Percentiles rank a stretch among this genome's conserved stretches.
Evolutionary conservation across 2,888 invertebrate species (phyloP).

Genomic region (Cepaea hortensis): DNA sequence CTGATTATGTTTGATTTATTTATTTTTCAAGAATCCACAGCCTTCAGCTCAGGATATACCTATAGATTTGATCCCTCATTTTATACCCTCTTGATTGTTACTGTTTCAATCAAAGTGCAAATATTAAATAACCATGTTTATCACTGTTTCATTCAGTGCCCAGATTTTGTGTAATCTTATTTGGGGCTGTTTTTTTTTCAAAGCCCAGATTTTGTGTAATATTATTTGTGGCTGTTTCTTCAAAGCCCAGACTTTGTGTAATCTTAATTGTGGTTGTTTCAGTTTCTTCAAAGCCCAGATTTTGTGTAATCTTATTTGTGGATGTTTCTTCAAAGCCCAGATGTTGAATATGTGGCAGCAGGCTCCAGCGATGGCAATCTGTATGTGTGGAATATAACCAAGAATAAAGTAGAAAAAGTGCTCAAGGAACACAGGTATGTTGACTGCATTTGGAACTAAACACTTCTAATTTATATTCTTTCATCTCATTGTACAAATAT

Average conservation of each 20-base stretch:
- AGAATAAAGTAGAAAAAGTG: conserved; percentile 81
- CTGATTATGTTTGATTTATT: too few relatives aligned
- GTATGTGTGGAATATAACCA: conserved; percentile 91
- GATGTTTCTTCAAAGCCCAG: conserved; percentile 80
- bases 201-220: conserved; percentile 88
- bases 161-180: not conserved
- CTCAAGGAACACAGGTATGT: conserved; percentile 73
- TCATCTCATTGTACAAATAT: too few relatives aligned
- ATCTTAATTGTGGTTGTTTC: too few relatives aligned
- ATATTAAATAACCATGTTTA: too few relatives aligned
- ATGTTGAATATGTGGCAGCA: conserved; percentile 90
- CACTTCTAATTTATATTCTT: not conserved
- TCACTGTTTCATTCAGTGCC: too few relatives aligned
- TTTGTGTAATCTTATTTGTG: not conserved
- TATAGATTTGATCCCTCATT: not conserved
- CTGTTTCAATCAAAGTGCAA: too few relatives aligned
- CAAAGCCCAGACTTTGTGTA: too few relatives aligned
- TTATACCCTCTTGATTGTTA: not conserved
- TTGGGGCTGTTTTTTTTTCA: not conserved
- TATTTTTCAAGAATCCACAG: too few relatives aligned
- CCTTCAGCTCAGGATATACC: too few relatives aligned
- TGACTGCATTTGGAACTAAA: not conserved
- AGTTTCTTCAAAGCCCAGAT: too few relatives aligned
- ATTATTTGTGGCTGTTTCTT: too few relatives aligned
- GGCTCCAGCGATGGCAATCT: conserved; percentile 94